These are phyloP conservation scores for Rhinogobio ventralis DNA, from an alignment of 2,797 vertebrate species.

Conservation along the genomic window DNA sequence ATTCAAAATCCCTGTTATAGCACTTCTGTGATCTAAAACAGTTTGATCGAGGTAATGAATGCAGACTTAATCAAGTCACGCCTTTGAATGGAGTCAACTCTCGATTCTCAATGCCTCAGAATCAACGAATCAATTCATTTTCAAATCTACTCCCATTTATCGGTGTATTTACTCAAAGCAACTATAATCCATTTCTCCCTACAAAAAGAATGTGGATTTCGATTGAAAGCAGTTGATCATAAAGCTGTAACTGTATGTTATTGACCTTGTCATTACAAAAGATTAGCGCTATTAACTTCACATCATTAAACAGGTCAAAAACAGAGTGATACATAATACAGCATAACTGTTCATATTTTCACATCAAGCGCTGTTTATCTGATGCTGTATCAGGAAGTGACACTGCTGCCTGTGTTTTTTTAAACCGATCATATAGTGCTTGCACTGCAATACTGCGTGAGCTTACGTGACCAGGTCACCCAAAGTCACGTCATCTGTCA, in stretches of 20 bases:
- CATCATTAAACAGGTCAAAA: conserved; percentile 31
- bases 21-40: not conserved
- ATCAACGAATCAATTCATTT: not conserved
- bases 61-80: not conserved
- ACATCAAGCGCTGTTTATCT: conserved; percentile 23
- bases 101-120: not conserved
- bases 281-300: conserved; percentile 33
- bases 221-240: not conserved
- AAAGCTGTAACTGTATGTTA: conserved; percentile 18
- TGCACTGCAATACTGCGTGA: not conserved
- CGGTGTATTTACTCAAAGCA: not conserved
- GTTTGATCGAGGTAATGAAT: not conserved
- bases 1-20: not conserved
- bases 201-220: not conserved
- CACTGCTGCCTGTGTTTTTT: not conserved
- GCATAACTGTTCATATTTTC: conserved; percentile 18
- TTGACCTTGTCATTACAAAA: conserved; percentile 17
- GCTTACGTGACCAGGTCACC: conserved; percentile 26
- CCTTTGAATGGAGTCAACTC: not conserved
- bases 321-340: conserved; percentile 21
- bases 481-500: conserved; percentile 3
- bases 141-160: not conserved
- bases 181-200: not conserved
- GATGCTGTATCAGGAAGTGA: conserved; percentile 20
- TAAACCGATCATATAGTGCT: conserved; percentile 18